A percentile compares a stretch with the other conserved stretches of the same genome.
Evolutionary conservation across 2,113 vertebrate genomes (phyloP).

Genomic region (Muntiacus reevesi): DNA sequence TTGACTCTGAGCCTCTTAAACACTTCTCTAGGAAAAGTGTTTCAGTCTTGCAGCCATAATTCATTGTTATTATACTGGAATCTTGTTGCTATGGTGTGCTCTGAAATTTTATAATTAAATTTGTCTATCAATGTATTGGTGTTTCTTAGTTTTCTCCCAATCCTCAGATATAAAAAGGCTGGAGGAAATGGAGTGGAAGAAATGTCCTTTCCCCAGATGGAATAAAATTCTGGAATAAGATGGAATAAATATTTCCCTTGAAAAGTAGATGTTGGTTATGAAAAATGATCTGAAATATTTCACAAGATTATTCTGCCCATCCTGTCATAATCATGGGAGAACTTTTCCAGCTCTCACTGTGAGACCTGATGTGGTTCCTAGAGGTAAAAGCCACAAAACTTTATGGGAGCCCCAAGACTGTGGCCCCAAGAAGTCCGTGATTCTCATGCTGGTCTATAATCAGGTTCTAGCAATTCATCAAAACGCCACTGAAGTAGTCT

Average conservation of each 20-base stretch:
- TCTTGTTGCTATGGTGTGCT: background rate
- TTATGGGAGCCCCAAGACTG: background rate
- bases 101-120: background rate
- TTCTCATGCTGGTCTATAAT: background rate
- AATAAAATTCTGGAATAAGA: background rate
- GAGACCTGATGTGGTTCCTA: background rate
- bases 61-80: background rate
- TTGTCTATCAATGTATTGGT: background rate
- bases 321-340: background rate
- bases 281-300: background rate
- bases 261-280: background rate
- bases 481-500: background rate
- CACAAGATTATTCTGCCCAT: background rate
- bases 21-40: background rate
- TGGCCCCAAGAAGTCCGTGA: background rate
- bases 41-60: background rate
- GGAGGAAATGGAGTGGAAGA: background rate
- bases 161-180: background rate
- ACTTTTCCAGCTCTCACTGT: background rate
- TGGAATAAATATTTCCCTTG: background rate
- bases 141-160: background rate
- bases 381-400: background rate
- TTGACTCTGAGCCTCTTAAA: background rate
- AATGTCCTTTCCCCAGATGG: background rate
- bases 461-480: background rate